Conservation (phyloP, 2,888 invertebrate genomes). For the Eretmocerus hayati region DNA sequence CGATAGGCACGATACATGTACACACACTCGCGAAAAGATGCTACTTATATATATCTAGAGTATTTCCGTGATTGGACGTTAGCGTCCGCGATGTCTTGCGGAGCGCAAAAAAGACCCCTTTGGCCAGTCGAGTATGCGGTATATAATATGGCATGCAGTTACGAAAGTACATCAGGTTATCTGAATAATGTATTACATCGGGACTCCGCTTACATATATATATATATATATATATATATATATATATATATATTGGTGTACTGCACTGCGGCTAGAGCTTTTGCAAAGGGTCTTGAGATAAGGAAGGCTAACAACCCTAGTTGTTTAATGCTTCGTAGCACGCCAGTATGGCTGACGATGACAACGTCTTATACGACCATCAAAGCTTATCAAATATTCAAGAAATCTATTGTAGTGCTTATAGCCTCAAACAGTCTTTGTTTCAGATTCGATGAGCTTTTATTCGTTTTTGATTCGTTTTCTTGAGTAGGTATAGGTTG, state of each 20-base stretch:
- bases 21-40: too few relatives aligned
- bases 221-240: too few relatives aligned
- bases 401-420: constrained; percentile 24
- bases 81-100: not conserved
- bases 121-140: constrained; percentile 1
- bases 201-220: too few relatives aligned
- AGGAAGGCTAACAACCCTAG: constrained; percentile 34
- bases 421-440: constrained; percentile 11
- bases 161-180: constrained; percentile 26
- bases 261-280: not conserved
- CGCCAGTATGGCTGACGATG: constrained; percentile 32
- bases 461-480: too few relatives aligned
- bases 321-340: constrained; percentile 37
- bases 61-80: not conserved
- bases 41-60: too few relatives aligned
- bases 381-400: constrained; percentile 41
- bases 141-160: constrained; percentile 4
- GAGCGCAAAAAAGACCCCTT: not conserved
- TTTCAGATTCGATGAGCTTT: too few relatives aligned
- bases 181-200: constrained; percentile 35
- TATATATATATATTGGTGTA: too few relatives aligned
- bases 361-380: constrained; percentile 26
- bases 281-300: too few relatives aligned
- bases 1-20: too few relatives aligned
- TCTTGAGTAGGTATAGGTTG: too few relatives aligned